Evolutionary conservation across 2,888 invertebrate species (phyloP), one percentile per base, ranked within the genome.

Genomic region (Tortricodes alternella): DNA sequence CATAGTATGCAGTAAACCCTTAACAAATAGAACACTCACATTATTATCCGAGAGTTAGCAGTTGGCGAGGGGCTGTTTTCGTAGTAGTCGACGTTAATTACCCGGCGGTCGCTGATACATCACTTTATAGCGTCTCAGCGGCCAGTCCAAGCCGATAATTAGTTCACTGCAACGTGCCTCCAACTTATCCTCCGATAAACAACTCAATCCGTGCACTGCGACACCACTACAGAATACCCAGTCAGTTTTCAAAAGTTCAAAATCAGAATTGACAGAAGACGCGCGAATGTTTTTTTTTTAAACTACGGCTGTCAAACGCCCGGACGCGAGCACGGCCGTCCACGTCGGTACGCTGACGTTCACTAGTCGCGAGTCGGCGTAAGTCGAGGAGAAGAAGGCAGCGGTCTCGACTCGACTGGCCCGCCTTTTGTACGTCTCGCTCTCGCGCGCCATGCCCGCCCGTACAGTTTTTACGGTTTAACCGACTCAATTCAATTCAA

Each of bases 401-500:
- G 89, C 83, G 88, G 87, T 88, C 89, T 89, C 85, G 46, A 39
- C 53, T 89, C 85, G 71, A 76, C 78, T 85, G 85, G 79, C 90
- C 85, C 89, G 89, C 89, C 90, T 89, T 89, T 86, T 88, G 80
- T 86, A 82, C 83, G 83, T 90, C 90, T 87, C 89, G 78, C 81
- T 90, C 89, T 82, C 80, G 78, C 89, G 83, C 79, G 73, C 81
- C 76, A 81, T 82, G 69, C 85, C 86, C 89, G 80, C 88, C 86
- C 83, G 87, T 67, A 85, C 83, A 85, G 85, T 90, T 90, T 90
- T 90, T 89, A 89, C 89, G 78, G 81, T 88, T 89, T 84, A 84
- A 84, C 89, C 89, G 80, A 89, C 89, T 89, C 89, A 89, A 90
- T 89, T 88, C 87, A 89, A 90, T 89, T 89, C 89, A 89, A 90